Evolutionary conservation across 1,140 invertebrate species (phyloP), one percentile per base, ranked within the genome.

Genomic region (Lepidurus couesii): DNA sequence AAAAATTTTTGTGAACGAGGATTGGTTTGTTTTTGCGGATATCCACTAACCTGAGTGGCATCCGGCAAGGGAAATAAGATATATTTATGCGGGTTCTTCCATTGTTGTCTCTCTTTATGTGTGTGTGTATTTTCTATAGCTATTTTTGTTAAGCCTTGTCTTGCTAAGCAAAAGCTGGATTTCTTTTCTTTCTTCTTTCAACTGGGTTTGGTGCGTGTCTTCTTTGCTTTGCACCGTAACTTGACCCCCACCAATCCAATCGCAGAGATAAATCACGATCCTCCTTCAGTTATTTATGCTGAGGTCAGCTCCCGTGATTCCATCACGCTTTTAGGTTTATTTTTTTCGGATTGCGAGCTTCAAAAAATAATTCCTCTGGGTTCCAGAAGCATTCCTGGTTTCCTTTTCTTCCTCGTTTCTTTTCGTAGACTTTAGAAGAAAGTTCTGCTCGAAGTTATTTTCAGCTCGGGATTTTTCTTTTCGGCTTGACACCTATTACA

Each of bases 201-300:
- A 65, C 16, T 65, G 5, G 16, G 16, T 10, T 65, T 7, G 53
- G 53, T 65, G 53, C 53, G 53, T 65, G 53, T 65, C 53, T 65
- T 65, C 53, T 65, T 65, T 21, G 53, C 53, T 65, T 47, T 65
- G 53, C 53, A 65, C 53, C 53, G 53, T 65, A 65, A 65, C 53
- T 65, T 65, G 53, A 65, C 53, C 53, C 53, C 53, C 53, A 65
- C 53, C 53, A 9, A 65, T 65, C 53, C 53, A 65, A 65, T 65
- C 53, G 53, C 9, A n/a, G 53, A 65, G 53, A 65, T 65, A 65
- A 65, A 65, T 65, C 53, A 65, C 53, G 53, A 65, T 65, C 53
- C 53, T 65, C 53, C 53, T 65, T 65, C 45, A 16, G 16, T 65
- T 65, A 65, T 65, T 65, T 65, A 65, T 65, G 53, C 53, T 65